A percentile compares a stretch with the other conserved stretches of the same genome.
Conservation (phyloP, 2,888 invertebrate genomes). For the Oscheius onirici region DNA sequence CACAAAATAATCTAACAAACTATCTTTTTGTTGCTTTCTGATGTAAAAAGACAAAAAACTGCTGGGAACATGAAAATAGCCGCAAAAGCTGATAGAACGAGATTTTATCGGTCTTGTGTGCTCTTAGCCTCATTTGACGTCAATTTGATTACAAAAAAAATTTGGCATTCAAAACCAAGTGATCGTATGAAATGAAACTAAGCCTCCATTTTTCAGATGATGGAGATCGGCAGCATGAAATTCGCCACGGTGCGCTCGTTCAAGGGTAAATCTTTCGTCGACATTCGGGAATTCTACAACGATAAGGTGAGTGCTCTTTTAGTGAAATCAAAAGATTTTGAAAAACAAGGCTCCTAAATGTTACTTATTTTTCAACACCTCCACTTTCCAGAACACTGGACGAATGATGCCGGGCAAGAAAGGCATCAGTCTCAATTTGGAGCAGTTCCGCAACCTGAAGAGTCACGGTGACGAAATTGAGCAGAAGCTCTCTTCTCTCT, state of each 20-base stretch:
- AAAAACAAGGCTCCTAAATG: not conserved
- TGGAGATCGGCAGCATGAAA: slow-evolving; percentile 58
- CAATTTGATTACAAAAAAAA: not conserved
- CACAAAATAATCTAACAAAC: too few species aligned
- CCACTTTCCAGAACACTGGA: slow-evolving; percentile 54
- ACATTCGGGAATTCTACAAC: slow-evolving; percentile 66
- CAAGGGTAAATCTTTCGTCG: slow-evolving; percentile 56
- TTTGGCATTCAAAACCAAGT: too few species aligned
- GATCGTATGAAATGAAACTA: not conserved
- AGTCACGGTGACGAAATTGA: slow-evolving; percentile 51
- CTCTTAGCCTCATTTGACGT: too few species aligned
- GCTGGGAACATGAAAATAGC: too few species aligned
- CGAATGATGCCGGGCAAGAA: slow-evolving; percentile 65
- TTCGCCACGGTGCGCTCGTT: slow-evolving; percentile 56
- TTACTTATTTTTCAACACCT: too few species aligned
- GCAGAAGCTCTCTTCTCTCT: slow-evolving; percentile 22
- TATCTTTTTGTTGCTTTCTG: too few species aligned
- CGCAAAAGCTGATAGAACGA: too few species aligned
- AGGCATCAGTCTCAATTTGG: slow-evolving; percentile 49
- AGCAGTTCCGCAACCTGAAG: slow-evolving; percentile 41
- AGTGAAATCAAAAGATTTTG: too few species aligned
- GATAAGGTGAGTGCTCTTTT: slow-evolving; percentile 51
- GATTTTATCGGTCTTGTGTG: too few species aligned
- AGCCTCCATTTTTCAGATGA: slow-evolving; percentile 43
- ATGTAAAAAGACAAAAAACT: too few species aligned